Percentiles rank a stretch among this genome's conserved stretches.
These are phyloP conservation scores for Cryptops parisi DNA, from an alignment of 2,888 invertebrate species.

Conservation along the genomic window DNA sequence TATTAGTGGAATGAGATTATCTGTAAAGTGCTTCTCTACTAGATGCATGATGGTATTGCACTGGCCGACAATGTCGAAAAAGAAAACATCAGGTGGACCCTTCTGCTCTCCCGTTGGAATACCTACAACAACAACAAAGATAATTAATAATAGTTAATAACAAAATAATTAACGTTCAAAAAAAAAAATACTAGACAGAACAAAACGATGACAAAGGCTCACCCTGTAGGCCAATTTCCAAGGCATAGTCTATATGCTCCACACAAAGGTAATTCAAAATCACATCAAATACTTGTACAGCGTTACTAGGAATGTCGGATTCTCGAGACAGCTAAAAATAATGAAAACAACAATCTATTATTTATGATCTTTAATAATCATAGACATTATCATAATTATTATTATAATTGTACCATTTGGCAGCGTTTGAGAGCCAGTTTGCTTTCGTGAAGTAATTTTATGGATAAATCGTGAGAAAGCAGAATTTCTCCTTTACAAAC, in stretches of 20 bases:
- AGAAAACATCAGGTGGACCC: conserved; percentile 74
- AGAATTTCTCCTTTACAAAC: conserved; percentile 96
- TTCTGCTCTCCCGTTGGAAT: conserved; percentile 54
- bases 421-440: conserved; percentile 81
- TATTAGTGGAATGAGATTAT: conserved; percentile 73
- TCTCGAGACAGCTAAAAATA: conserved; percentile 53
- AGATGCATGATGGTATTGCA: conserved; percentile 85
- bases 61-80: conserved; percentile 84
- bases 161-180: too few species aligned
- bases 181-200: too few species aligned
- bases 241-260: conserved; percentile 92
- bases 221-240: conserved; percentile 71
- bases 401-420: conserved; percentile 43
- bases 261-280: conserved; percentile 66
- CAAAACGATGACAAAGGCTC: too few species aligned
- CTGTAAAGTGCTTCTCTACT: conserved; percentile 82
- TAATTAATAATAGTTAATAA: too few species aligned
- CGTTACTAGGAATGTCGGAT: conserved; percentile 59
- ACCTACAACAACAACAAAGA: conserved; percentile 26
- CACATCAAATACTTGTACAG: conserved; percentile 66
- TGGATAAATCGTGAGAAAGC: conserved; percentile 84
- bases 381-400: background rate
- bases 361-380: background rate
- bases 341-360: background rate
- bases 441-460: conserved; percentile 75